Conservation (phyloP, 2,888 invertebrate species). For the Phalera bucephala region DNA sequence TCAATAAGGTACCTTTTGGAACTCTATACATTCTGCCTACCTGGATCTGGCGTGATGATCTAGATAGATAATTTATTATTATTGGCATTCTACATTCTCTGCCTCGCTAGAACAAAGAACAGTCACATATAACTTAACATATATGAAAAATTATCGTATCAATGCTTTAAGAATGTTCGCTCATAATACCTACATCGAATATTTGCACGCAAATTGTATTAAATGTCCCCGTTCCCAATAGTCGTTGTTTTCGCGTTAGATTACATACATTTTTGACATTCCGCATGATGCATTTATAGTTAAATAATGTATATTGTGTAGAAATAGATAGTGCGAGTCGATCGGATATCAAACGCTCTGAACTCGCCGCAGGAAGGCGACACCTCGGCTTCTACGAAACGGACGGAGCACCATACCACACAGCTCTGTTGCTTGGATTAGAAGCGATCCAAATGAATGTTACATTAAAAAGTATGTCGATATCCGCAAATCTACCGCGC, state of each 20-base stretch:
- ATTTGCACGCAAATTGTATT: slow-evolving; percentile 1
- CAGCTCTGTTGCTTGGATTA: slow-evolving; percentile 7
- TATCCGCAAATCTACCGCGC: no score
- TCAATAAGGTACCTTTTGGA: no score
- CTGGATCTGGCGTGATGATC: no score
- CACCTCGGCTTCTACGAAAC: slow-evolving; percentile 54
- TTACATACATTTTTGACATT: slow-evolving; percentile 3
- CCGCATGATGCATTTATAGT: not conserved
- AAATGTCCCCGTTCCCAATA: not conserved
- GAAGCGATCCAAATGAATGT: not conserved
- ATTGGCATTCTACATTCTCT: no score
- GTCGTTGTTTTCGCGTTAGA: not conserved
- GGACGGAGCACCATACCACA: slow-evolving; percentile 40
- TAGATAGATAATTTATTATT: no score
- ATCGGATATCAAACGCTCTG: slow-evolving; percentile 15
- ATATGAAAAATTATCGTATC: no score
- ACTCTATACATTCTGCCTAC: no score
- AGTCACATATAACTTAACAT: no score
- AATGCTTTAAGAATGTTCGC: no score
- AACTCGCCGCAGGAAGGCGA: slow-evolving; percentile 40
- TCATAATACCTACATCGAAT: no score
- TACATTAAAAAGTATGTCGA: no score
- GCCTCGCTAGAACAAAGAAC: no score
- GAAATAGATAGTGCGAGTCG: slow-evolving; percentile 3
- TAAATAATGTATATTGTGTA: not conserved